A percentile compares a stretch with the other conserved stretches of the same genome.
Conservation (phyloP, 92 coral and sea anemone genomes). For the Desmophyllum pertusum region DNA sequence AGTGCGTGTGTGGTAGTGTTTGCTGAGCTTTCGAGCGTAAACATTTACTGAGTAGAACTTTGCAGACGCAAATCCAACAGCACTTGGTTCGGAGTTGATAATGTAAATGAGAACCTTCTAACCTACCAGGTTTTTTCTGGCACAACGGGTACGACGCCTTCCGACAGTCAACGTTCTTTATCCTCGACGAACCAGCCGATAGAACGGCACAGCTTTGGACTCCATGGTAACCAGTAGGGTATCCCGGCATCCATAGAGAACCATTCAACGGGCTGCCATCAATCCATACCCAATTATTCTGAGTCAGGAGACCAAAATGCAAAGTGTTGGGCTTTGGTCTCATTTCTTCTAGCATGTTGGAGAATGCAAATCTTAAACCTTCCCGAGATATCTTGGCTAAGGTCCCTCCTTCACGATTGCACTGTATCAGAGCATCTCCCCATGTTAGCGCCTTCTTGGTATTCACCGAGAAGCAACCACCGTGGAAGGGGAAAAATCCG, state of each 20-base stretch:
- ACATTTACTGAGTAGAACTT: too few species aligned
- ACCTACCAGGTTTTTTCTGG: constrained; percentile 22
- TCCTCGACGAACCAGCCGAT: not conserved
- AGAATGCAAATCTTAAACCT: constrained; percentile 28
- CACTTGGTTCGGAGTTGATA: too few species aligned
- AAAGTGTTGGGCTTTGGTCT: constrained; percentile 25
- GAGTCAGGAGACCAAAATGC: constrained; percentile 11
- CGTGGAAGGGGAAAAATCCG: constrained; percentile 6
- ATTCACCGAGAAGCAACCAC: constrained; percentile 31
- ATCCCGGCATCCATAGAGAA: constrained; percentile 23
- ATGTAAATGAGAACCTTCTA: not conserved
- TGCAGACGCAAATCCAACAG: too few species aligned
- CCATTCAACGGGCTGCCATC: constrained; percentile 17
- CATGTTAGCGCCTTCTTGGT: constrained; percentile 1
- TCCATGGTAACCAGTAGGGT: constrained; percentile 21
- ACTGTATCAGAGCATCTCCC: not conserved
- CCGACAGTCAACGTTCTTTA: constrained; percentile 15
- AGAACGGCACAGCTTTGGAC: constrained; percentile 28
- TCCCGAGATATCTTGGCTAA: constrained; percentile 37
- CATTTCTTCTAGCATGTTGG: constrained; percentile 20
- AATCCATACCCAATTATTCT: constrained; percentile 18
- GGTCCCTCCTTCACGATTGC: constrained; percentile 18
- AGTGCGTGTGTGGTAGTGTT: too few species aligned
- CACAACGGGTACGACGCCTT: not conserved
- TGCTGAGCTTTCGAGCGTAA: too few species aligned